phyloP scores from a whole-genome alignment of 2,888 invertebrate species.

The Hipparchia semele region DNA sequence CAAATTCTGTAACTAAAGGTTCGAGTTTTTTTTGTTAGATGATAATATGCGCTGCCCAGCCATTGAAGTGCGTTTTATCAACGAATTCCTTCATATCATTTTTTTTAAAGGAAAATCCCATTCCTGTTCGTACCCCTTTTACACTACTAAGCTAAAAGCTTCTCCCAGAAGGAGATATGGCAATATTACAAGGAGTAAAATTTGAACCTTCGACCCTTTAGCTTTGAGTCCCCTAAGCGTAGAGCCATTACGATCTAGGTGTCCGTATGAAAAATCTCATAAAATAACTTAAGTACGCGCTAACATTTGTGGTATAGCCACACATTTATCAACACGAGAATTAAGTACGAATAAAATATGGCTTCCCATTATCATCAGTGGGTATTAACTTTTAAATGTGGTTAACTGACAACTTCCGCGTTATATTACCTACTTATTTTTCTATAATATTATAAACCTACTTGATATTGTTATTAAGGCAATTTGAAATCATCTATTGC shows the following conservation, averaged over 20 bases:
- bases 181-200: no score
- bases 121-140: no score
- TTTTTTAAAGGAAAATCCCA: no score
- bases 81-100: no score
- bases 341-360: slow-evolving; percentile 26
- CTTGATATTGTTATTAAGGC: slow-evolving; percentile 15
- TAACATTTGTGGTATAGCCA: background rate
- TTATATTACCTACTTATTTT: slow-evolving; percentile 1
- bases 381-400: slow-evolving; percentile 20
- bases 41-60: no score
- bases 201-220: no score
- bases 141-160: no score
- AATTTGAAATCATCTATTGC: slow-evolving; percentile 38
- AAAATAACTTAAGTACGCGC: background rate
- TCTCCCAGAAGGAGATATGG: no score
- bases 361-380: slow-evolving; percentile 13
- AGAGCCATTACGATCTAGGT: background rate
- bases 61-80: no score
- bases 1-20: no score
- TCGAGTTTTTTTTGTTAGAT: no score
- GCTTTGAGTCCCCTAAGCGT: no score
- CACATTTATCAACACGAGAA: slow-evolving; percentile 6
- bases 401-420: slow-evolving; percentile 12
- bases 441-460: background rate
- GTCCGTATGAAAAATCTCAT: background rate